phyloP scores from a whole-genome alignment of 2,888 invertebrate species.

The Andrena camellia region DNA sequence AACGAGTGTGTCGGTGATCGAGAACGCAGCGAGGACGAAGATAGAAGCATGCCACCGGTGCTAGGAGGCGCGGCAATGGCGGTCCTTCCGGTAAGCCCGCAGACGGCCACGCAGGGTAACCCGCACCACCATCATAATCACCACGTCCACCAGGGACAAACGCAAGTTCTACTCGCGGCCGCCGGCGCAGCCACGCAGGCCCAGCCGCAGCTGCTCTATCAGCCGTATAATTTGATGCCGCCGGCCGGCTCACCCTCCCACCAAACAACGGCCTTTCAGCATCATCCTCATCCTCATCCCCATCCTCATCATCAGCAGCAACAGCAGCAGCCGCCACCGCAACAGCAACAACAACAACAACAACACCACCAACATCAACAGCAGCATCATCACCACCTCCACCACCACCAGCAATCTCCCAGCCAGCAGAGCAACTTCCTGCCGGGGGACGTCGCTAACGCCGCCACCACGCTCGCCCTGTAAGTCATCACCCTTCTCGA shows the following conservation, averaged over 20 bases:
- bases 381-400: slow-evolving; percentile 62
- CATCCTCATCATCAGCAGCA: slow-evolving; percentile 65
- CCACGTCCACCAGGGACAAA: slow-evolving; percentile 77
- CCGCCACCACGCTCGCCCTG: slow-evolving; percentile 72
- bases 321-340: slow-evolving; percentile 61
- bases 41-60: slow-evolving; percentile 83
- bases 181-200: slow-evolving; percentile 67
- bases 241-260: slow-evolving; percentile 76
- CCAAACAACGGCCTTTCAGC: slow-evolving; percentile 73
- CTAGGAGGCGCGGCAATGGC: slow-evolving; percentile 85
- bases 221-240: slow-evolving; percentile 83
- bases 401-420: slow-evolving; percentile 67
- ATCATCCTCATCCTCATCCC: slow-evolving; percentile 73
- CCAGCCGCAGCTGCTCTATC: slow-evolving; percentile 82
- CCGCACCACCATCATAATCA: slow-evolving; percentile 77
- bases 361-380: slow-evolving; percentile 51
- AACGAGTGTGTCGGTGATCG: slow-evolving; percentile 38
- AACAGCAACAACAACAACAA: slow-evolving; percentile 62
- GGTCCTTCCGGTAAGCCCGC: slow-evolving; percentile 85
- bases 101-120: slow-evolving; percentile 83
- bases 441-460: slow-evolving; percentile 69
- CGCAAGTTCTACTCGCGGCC: slow-evolving; percentile 76
- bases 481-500: slow-evolving; percentile 67
- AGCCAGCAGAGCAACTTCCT: slow-evolving; percentile 73
- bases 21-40: slow-evolving; percentile 43